Base-by-base conservation (phyloP, 2,113 vertebrate genomes). In the Nothocercus nigrocapillus region DNA sequence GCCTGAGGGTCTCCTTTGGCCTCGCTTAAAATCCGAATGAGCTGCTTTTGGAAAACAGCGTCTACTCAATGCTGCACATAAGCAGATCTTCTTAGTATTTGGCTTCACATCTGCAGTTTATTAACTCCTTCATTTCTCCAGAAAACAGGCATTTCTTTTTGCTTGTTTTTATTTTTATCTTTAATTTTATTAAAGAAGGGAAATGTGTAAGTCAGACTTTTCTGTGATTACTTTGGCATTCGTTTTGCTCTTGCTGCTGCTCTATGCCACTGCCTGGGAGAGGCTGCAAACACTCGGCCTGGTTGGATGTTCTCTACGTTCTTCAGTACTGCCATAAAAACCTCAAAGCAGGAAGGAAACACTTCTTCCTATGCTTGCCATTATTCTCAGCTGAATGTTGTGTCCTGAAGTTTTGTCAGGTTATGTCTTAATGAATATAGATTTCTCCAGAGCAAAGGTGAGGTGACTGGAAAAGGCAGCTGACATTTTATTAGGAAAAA, bases 291-390 rank as follows among this genome's bases (percentile, higher is more conserved):
- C 9, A 8, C 40, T 59, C 28, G 18, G 27, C 2, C 38, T 77
- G 38, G 25, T 34, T 24, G 64, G 19, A 25, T 24, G 25, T 21
- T 66, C 42, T 72, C 47, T 47, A 8, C 21, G 22, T 27, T 53
- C 30, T 63, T 86, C 36, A 36, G 3, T 12, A 1, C 27, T 28
- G 21, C 38, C 0, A 0, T 34, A 15, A 69, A 77, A 85, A 83
- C 36, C 18, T 16, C 72, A 62, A 15, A 77, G 22, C 9, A 34
- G 30, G 28, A 73, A 38, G n/a, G n/a, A 15, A 73, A 54, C 5
- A 54, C 11, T 11, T 32, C 34, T 58, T 68, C 11, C 18, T 34
- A 0, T 0, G 2, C 38, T 47, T 24, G 7, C 28, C 25, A 13
- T 44, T 36, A 47, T 61, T 75, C 47, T 68, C 30, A 42, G 45